Percentiles rank a stretch among this genome's conserved stretches.
These are phyloP conservation scores for Molorchus minor DNA, from an alignment of 2,888 invertebrate species.

Conservation along the genomic window DNA sequence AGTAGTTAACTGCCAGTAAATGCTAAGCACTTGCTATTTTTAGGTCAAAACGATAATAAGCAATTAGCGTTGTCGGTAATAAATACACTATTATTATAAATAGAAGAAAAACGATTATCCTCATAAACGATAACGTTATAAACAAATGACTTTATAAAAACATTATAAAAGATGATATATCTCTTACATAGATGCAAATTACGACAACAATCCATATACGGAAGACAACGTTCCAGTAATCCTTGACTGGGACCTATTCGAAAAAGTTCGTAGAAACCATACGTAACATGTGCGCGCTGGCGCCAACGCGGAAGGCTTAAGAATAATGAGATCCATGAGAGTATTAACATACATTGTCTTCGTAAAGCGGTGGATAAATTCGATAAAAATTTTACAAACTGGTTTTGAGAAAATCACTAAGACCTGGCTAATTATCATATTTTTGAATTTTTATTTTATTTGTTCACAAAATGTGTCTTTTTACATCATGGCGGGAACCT, in stretches of 20 bases:
- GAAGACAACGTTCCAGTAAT: conserved; percentile 16
- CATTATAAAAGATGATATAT: conserved; percentile 16
- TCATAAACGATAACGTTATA: conserved; percentile 18
- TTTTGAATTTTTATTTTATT: too few relatives aligned
- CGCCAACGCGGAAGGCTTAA: not conserved
- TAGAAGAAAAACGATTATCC: conserved; percentile 4
- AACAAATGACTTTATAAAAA: conserved; percentile 19
- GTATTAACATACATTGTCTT: too few relatives aligned
- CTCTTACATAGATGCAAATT: conserved; percentile 15
- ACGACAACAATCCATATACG: conserved; percentile 19
- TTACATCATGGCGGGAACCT: too few relatives aligned
- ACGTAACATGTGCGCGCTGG: not conserved
- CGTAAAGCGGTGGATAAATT: too few relatives aligned
- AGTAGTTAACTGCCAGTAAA: conserved; percentile 17
- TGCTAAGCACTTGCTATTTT: conserved; percentile 23
- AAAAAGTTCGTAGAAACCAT: conserved; percentile 17
- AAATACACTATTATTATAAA: conserved; percentile 44
- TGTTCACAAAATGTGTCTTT: too few relatives aligned
- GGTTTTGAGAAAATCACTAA: too few relatives aligned
- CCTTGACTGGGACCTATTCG: conserved; percentile 21
- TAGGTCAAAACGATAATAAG: conserved; percentile 20
- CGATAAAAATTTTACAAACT: too few relatives aligned
- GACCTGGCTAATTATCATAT: too few relatives aligned
- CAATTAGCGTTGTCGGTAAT: conserved; percentile 18
- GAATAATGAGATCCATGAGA: too few relatives aligned